These are phyloP conservation scores for Mythimna vitellina DNA, from an alignment of 2,888 invertebrate genomes.

Conservation along the genomic window DNA sequence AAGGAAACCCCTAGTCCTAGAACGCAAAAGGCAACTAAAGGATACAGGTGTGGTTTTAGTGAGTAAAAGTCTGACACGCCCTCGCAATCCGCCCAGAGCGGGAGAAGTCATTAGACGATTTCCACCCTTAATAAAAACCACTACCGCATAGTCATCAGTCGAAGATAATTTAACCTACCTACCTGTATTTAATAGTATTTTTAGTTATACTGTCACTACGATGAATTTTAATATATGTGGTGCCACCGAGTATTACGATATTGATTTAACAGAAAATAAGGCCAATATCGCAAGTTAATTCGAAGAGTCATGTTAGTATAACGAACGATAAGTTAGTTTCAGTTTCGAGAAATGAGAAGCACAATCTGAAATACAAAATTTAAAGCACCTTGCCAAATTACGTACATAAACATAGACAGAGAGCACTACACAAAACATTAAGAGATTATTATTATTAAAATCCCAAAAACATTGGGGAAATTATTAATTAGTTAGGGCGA, in stretches of 20 bases:
- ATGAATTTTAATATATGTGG: neutral
- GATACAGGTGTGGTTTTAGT: too few relatives aligned
- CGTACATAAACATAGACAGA: slow-evolving; percentile 30
- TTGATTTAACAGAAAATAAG: neutral
- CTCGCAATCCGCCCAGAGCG: too few relatives aligned
- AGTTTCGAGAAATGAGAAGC: neutral
- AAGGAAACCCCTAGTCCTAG: too few relatives aligned
- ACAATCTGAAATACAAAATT: slow-evolving; percentile 4
- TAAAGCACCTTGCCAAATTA: slow-evolving; percentile 50
- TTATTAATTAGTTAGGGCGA: slow-evolving; percentile 84
- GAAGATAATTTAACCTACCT: neutral
- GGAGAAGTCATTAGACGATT: too few relatives aligned
- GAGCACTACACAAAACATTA: slow-evolving; percentile 64
- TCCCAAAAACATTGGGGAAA: slow-evolving; percentile 77
- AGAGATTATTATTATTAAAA: slow-evolving; percentile 83
- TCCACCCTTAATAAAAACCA: neutral
- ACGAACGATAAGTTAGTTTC: neutral
- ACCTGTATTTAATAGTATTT: too few relatives aligned
- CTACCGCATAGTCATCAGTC: neutral
- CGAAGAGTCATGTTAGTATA: too few relatives aligned
- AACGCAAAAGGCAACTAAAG: too few relatives aligned
- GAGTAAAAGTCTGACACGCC: too few relatives aligned
- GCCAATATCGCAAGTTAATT: too few relatives aligned
- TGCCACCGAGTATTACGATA: neutral
- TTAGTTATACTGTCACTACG: neutral